Percentiles rank a stretch among this genome's conserved stretches.
Evolutionary conservation across 2,797 vertebrate genomes (phyloP).

Genomic region (Hemitrygon akajei): DNA sequence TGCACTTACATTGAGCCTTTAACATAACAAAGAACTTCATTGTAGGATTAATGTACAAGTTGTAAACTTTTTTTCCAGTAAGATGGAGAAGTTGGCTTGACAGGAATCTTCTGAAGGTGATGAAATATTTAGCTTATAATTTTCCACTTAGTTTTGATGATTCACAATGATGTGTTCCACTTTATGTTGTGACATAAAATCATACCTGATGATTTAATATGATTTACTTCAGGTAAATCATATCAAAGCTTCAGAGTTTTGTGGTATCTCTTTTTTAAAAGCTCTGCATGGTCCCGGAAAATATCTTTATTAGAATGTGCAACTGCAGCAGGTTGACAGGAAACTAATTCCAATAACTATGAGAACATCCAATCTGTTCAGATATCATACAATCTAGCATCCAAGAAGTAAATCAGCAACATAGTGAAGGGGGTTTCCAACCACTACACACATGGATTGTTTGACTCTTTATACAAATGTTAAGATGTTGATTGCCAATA

Average conservation of each 20-base stretch:
- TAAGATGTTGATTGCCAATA: neutral
- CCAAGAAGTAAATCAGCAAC: neutral
- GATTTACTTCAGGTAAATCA: no score
- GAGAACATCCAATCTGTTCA: neutral
- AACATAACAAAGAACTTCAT: neutral
- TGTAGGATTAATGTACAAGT: neutral
- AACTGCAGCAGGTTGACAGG: neutral
- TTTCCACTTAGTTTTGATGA: neutral
- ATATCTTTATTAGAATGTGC: neutral
- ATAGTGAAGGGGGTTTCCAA: neutral
- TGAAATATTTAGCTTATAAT: neutral
- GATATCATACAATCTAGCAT: neutral
- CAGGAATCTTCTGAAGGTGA: neutral
- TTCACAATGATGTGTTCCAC: neutral
- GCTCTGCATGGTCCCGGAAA: neutral
- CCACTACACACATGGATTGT: neutral
- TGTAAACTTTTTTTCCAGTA: neutral
- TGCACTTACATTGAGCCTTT: neutral
- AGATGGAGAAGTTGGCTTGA: neutral
- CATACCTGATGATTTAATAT: neutral
- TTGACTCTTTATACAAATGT: neutral
- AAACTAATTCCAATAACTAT: neutral
- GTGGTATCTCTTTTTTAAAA: neutral
- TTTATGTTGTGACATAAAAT: neutral
- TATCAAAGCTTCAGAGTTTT: no score